Base-by-base conservation (phyloP, 2,797 vertebrate genomes). In the Picus viridis region DNA sequence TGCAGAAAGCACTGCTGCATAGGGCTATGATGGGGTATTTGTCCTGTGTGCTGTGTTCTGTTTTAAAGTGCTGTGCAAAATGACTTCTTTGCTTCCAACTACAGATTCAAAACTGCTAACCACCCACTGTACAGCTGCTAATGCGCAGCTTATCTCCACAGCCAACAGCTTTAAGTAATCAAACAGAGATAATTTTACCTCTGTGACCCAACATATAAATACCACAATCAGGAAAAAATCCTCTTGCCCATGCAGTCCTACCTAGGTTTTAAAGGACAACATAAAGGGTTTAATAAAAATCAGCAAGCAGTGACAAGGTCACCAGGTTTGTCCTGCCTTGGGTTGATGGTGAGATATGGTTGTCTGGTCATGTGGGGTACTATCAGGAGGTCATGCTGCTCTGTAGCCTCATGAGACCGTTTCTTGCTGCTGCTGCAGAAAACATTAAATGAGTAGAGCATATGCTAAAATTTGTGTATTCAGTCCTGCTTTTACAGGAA, bases 81-180 rank as follows among this genome's bases (percentile, higher is more conserved):
- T 59, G 1, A 59, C 62, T 92, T 75, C 49, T 87, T 54, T 83
- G 32, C 90, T 86, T 91, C 69, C 62, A 85, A 45, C 65, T 53
- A 16, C 78, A 68, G 63, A 88, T 69, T 84, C 59, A 56, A 71
- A 87, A 59, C 69, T 56, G 75, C 71, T 62, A 86, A 84, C 90
- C 90, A 91, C 88, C 90, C 95, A 91, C 93, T 0, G 29, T 81
- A 92, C 72, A 88, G 90, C 88, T 92, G 91, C 88, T 92, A 95
- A 96, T 92, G 79, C 81, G 79, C 53, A 83, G 89, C 94, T 94
- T 91, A 92, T 86, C 90, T 90, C 88, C 69, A 57, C 93, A 88
- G 90, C 89, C 91, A 96, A 62, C 91, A 96, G 83, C 95, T 95
- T 95, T 91, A 90, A 96, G 89, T 92, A 91, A 95, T 96, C 93